Base-by-base conservation (phyloP, 1,140 invertebrate genomes). In the Drosophila murphyi region DNA sequence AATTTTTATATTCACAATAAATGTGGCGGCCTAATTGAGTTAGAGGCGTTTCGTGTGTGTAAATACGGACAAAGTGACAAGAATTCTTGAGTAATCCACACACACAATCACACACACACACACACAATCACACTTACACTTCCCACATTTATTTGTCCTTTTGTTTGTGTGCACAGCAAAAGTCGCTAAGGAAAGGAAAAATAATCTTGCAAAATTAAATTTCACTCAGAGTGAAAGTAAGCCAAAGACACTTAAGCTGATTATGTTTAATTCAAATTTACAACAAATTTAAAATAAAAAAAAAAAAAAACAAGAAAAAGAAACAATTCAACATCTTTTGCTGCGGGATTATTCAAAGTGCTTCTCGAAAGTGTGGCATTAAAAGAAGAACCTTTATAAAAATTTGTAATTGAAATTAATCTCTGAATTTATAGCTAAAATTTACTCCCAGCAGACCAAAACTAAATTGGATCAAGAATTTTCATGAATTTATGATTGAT, bases 1-100 rank as follows among this genome's bases (percentile, higher is more conserved):
- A 62, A 70, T 62, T 71, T 64, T 64, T 41, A 56, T 71, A 64
- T 71, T 71, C 69, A 65, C 69, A 65, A 72, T 45, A 72, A 65
- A 72, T 65, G 69, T 57, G 61, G 35, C 61, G 37, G 61, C 45
- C 45, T 65, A 72, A 65, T 72, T 65, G 70, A 72, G 70, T 72
- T 72, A 37, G 54, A 65, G 70, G 62, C 70, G 70, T 59, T 65
- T 65, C 70, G 62, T 59, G 70, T 65, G 62, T 72, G 70, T 65
- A 72, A 72, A 72, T 65, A 72, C 62, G 10, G 35, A 43, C 35
- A 28, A 45, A 65, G 70, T 57, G 69, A 72, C 61, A 64, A 45
- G 43, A 72, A 57, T 57, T 47, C 61, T 51, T 43, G 35, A 65
- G 29, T 34, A 63, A 47, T 41, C 3, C 41, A 48, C 32, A 39